A percentile compares a stretch with the other conserved stretches of the same genome.
phyloP scores from a whole-genome alignment of 2,888 invertebrate species.

The Eupithecia dodoneata region DNA sequence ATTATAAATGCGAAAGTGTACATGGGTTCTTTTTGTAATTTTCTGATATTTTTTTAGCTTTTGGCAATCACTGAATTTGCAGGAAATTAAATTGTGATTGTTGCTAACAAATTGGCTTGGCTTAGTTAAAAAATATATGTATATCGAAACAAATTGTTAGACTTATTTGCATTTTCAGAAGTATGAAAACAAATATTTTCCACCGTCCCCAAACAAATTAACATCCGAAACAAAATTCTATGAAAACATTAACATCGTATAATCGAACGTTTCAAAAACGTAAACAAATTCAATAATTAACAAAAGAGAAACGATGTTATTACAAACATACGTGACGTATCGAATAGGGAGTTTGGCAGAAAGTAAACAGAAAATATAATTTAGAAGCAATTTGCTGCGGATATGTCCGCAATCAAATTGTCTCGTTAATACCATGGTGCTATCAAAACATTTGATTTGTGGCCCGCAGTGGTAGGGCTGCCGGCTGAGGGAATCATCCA shows the following conservation, averaged over 20 bases:
- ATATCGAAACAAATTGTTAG: neutral
- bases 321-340: slow-evolving; percentile 70
- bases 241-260: slow-evolving; percentile 46
- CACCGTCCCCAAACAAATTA: slow-evolving; percentile 31
- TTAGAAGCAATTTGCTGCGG: slow-evolving; percentile 84
- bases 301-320: slow-evolving; percentile 71
- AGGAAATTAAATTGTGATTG: neutral
- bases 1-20: too few species aligned
- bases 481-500: neutral
- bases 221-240: slow-evolving; percentile 45
- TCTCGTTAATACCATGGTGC: slow-evolving; percentile 83
- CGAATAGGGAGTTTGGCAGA: slow-evolving; percentile 80
- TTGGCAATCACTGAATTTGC: neutral
- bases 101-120: neutral
- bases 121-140: neutral
- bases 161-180: neutral
- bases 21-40: neutral
- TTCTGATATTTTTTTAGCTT: neutral
- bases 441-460: slow-evolving; percentile 85
- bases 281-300: slow-evolving; percentile 75
- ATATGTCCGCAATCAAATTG: slow-evolving; percentile 85
- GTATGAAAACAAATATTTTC: slow-evolving; percentile 7
- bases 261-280: slow-evolving; percentile 62
- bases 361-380: slow-evolving; percentile 85
- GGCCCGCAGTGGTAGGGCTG: slow-evolving; percentile 54